Conservation (phyloP, 2,888 invertebrate genomes). For the Xestoiulus laeticollis region DNA sequence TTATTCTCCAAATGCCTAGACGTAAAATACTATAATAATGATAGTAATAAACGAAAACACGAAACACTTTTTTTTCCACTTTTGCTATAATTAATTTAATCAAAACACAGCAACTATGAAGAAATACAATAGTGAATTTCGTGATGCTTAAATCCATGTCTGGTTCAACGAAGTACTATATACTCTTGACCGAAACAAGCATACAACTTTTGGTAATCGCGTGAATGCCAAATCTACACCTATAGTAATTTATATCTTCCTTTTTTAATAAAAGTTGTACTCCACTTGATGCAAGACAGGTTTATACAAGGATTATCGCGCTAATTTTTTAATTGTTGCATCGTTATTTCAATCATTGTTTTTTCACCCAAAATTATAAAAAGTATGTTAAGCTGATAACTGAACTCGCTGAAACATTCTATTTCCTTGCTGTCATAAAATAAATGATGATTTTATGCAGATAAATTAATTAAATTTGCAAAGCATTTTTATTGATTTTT, state of each 20-base stretch:
- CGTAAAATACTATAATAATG: neutral
- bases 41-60: neutral
- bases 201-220: neutral
- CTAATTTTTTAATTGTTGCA: neutral
- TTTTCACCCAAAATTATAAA: neutral
- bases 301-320: neutral
- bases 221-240: neutral
- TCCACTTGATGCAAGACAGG: neutral
- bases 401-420: slow-evolving; percentile 25
- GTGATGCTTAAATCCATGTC: neutral
- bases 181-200: neutral
- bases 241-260: neutral
- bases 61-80: neutral
- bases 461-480: no score
- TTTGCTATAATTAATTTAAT: neutral
- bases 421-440: neutral
- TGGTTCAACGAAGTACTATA: neutral
- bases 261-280: neutral
- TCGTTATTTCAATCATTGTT: neutral
- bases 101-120: neutral
- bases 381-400: neutral
- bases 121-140: neutral
- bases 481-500: no score
- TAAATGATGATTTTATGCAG: neutral
- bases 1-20: neutral